Conservation (phyloP, 92 coral and sea anemone genomes). For the Hydrozoanthus gracilis region DNA sequence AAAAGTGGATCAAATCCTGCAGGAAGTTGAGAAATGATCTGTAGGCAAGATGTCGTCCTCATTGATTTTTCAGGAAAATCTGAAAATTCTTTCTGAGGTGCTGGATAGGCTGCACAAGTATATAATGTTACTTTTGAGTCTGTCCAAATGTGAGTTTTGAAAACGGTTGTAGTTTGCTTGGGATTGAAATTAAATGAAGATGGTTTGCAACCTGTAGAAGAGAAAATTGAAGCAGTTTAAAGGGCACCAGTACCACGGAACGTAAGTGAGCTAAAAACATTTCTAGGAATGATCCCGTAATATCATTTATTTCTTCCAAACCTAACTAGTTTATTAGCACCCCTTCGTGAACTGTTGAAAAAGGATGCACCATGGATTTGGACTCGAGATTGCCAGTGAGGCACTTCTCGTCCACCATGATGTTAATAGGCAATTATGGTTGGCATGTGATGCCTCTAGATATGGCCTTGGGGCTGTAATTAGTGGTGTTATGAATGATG, state of each 20-base stretch:
- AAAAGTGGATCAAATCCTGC: conserved; percentile 56
- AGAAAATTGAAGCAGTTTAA: conserved; percentile 62
- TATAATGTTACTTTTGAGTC: conserved; percentile 42
- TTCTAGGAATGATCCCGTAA: conserved; percentile 67
- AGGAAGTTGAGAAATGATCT: conserved; percentile 55
- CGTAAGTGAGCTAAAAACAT: conserved; percentile 66
- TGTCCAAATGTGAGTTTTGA: conserved; percentile 61
- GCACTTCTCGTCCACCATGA: neutral
- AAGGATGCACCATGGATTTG: conserved; percentile 49
- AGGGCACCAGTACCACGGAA: conserved; percentile 63
- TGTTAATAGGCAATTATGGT: neutral
- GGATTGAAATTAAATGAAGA: conserved; percentile 60
- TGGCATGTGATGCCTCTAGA: conserved; percentile 14
- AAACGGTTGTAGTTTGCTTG: conserved; percentile 65
- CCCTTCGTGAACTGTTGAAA: conserved; percentile 57
- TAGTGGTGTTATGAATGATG: conserved; percentile 2
- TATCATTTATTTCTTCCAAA: conserved; percentile 64
- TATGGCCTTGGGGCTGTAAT: conserved; percentile 9
- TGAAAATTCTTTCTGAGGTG: conserved; percentile 48
- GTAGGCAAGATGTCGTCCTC: conserved; percentile 55
- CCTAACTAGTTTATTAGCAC: conserved; percentile 61
- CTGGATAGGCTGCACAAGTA: conserved; percentile 42
- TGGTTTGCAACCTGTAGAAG: conserved; percentile 73
- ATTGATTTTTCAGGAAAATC: conserved; percentile 41
- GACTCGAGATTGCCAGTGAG: conserved; percentile 46